A percentile compares a stretch with the other conserved stretches of the same genome.
Conservation (phyloP, 2,888 invertebrate species). For the Micoletzkya japonica region DNA sequence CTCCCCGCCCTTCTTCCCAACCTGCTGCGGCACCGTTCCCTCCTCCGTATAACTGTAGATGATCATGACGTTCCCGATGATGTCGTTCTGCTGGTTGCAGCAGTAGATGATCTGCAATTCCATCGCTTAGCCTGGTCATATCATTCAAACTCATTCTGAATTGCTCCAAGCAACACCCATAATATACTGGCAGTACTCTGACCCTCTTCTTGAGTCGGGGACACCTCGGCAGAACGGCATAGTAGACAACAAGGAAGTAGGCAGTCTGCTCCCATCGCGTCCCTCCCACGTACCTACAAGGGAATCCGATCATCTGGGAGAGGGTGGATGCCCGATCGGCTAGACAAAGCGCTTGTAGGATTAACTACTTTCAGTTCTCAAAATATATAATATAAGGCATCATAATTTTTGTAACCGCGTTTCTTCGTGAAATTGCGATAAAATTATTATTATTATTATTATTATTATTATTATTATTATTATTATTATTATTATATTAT, state of each 20-base stretch:
- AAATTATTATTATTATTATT: no score
- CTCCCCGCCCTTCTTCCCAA: no score
- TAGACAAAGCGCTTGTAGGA: no score
- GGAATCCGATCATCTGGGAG: no score
- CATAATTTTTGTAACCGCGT: no score
- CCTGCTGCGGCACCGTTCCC: conserved; percentile 41
- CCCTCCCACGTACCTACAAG: conserved; percentile 26
- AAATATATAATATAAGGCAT: no score
- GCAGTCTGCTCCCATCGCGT: conserved; percentile 28
- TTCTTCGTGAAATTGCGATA: no score
- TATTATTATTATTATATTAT: no score
- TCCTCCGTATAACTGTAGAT: conserved; percentile 44
- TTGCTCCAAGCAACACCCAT: background rate
- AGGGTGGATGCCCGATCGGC: no score
- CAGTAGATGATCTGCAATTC: conserved; percentile 41
- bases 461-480: no score
- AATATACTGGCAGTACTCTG: no score
- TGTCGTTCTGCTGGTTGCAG: conserved; percentile 36
- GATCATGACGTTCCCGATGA: conserved; percentile 44
- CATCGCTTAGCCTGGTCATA: background rate
- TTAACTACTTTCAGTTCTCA: no score
- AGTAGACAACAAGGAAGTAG: conserved; percentile 43
- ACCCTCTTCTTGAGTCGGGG: conserved; percentile 46
- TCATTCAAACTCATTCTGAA: background rate
- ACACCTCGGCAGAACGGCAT: conserved; percentile 43